Evolutionary conservation across 2,113 vertebrate genomes (phyloP), one percentile per base, ranked within the genome.

Genomic region (Paracanthobrama guichenoti): DNA sequence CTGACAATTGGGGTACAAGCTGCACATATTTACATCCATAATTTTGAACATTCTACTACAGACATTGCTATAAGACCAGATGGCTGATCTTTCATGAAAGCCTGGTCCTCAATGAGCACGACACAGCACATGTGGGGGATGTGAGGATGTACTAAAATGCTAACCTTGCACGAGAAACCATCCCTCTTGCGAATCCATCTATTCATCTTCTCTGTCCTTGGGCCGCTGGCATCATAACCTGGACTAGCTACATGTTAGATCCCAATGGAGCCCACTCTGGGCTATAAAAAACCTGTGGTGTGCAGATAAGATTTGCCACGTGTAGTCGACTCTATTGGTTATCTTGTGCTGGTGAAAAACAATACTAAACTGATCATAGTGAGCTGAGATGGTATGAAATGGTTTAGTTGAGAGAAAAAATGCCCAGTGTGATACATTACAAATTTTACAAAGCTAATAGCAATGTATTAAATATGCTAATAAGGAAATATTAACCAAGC

Each of bases 201-300:
- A 80, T 64, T 80, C 44, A 50, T 80, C 60, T 50, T 35, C 16
- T 48, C 60, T 67, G 78, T 80, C 78, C 78, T 80, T 80, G 78
- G 78, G 16, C 60, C 5, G 6, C 24, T 67, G 60, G 42, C 60
- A 3, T 80, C 78, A 67, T 67, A 80, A 48, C 78, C 59, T 28
- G 11, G 44, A 67, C 59, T 14, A 79, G 57, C 35, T 62, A 64
- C 77, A 79, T 64, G 57, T 62, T 20, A 79, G 39, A 64, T 79
- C 77, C 78, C 78, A 18, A 22, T 31, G 62, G 78, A 80, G 48
- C 16, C 44, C 44, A 31, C 20, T 80, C 26, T 50, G 16, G 24
- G 60, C 78, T 80, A 67, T 31, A 80, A 66, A 31, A 80, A 50
- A 67, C 59, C 20, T 50, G 13, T 12, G 24, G 26, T 80, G 78